Evolutionary conservation across 2,113 vertebrate genomes (phyloP), one percentile per base, ranked within the genome.

Genomic region (Dascyllus trimaculatus): DNA sequence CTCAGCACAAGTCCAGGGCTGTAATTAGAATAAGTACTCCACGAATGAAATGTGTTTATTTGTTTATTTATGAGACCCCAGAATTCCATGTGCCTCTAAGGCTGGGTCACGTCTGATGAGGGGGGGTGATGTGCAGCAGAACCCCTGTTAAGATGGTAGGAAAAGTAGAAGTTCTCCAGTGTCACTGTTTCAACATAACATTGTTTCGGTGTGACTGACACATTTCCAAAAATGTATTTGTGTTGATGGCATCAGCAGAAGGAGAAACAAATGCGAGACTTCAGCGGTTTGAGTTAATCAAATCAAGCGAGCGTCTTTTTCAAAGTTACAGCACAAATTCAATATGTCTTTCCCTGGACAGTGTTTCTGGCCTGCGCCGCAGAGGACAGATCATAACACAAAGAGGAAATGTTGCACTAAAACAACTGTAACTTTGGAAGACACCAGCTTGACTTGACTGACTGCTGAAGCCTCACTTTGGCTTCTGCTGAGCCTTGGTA

Each of bases 11-110:
- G 82, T 89, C 81, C 83, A 84, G 77, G 83, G 83, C 86, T 92
- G 92, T 93, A 94, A 92, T 93, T 92, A 93, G 82, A 89, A 87
- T 90, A 90, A 91, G 69, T 81, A 85, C 81, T 88, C 80, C 81
- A 78, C 82, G 71, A 82, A 89, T 92, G 71, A 92, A 91, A 87
- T 81, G 87, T 92, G 91, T 93, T 91, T 90, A 91, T 93, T 90
- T 92, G 86, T 92, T 91, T 91, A 86, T 92, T 91, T 90, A 85
- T 84, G 85, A 85, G 86, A 90, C 75, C 81, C 68, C 81, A 64
- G 70, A 74, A 85, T 86, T 81, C 76, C 79, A 78, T 45, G 11
- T 38, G 63, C 66, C 48, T 79, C 59, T 7, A 60, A 64, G 53
- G 53, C 72, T 75, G 58, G 59, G 76, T 84, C 74, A 66, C 22